These are phyloP conservation scores for Onthophagus taurus DNA, from an alignment of 1,140 invertebrate species.

Conservation along the genomic window DNA sequence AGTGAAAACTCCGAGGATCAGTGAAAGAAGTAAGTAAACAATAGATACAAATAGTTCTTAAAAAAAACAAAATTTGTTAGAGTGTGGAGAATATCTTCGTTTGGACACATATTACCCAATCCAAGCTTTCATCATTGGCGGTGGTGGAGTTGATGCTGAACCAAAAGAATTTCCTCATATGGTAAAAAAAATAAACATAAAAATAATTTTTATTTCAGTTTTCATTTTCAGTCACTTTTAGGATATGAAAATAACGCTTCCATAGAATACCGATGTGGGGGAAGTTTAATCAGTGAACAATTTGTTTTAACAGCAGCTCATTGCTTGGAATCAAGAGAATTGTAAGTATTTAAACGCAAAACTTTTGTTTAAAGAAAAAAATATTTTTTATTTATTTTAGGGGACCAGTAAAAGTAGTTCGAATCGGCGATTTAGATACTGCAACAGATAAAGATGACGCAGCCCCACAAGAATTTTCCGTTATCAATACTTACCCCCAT, in stretches of 20 bases:
- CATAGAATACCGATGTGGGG: slow-evolving; percentile 5
- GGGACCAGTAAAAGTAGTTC: slow-evolving; percentile 1
- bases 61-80: too few relatives aligned
- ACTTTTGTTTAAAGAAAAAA: too few relatives aligned
- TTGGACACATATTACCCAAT: too few relatives aligned
- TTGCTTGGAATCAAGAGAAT: too few relatives aligned
- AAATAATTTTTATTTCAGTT: neutral
- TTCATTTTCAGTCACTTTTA: slow-evolving; percentile 4
- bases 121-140: too few relatives aligned
- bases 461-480: slow-evolving; percentile 17
- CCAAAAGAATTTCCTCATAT: slow-evolving; percentile 4
- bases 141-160: neutral
- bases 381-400: neutral
- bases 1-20: too few relatives aligned
- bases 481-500: slow-evolving; percentile 28
- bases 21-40: too few relatives aligned
- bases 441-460: neutral
- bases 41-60: too few relatives aligned
- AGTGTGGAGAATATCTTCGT: too few relatives aligned
- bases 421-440: slow-evolving; percentile 6
- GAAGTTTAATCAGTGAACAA: slow-evolving; percentile 3
- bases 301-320: slow-evolving; percentile 6
- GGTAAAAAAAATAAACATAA: too few relatives aligned
- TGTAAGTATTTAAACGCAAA: too few relatives aligned
- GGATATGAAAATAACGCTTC: neutral